A percentile compares a stretch with the other conserved stretches of the same genome.
Evolutionary conservation across 2,113 vertebrate genomes (phyloP).

Genomic region (Laticauda colubrina): DNA sequence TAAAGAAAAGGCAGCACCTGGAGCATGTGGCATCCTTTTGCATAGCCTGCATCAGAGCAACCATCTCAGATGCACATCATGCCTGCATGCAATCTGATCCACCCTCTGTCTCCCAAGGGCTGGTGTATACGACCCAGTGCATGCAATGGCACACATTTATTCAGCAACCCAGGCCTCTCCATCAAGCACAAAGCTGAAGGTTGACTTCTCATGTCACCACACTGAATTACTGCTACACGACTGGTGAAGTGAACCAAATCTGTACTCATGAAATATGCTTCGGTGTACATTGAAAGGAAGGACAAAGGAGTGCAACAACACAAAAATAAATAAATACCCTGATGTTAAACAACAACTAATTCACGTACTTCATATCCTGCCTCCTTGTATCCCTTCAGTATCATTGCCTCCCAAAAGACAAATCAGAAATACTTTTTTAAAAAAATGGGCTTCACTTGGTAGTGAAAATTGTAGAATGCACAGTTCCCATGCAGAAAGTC

Average conservation of each 20-base stretch:
- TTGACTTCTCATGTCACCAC: not conserved
- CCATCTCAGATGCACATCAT: not conserved
- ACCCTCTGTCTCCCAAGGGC: not conserved
- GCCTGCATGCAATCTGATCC: not conserved
- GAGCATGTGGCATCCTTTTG: not conserved
- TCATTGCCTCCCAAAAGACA: not conserved
- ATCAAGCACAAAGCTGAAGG: not conserved
- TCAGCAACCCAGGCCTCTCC: not conserved
- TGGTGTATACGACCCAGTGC: too few relatives aligned
- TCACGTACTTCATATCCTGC: not conserved
- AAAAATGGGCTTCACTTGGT: not conserved
- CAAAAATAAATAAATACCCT: not conserved
- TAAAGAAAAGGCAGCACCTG: slow-evolving; percentile 7
- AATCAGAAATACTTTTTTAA: not conserved
- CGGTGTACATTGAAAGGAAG: not conserved
- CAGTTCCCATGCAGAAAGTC: not conserved
- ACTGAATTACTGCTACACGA: not conserved
- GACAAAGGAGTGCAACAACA: not conserved
- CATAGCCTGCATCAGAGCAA: not conserved
- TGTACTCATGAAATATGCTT: not conserved
- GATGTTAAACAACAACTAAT: not conserved
- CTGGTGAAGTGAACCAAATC: not conserved
- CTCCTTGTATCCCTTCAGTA: not conserved
- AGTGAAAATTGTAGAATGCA: not conserved
- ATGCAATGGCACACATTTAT: not conserved